These are phyloP conservation scores for Chaetodon auriga DNA, from an alignment of 2,113 vertebrate genomes.

Conservation along the genomic window DNA sequence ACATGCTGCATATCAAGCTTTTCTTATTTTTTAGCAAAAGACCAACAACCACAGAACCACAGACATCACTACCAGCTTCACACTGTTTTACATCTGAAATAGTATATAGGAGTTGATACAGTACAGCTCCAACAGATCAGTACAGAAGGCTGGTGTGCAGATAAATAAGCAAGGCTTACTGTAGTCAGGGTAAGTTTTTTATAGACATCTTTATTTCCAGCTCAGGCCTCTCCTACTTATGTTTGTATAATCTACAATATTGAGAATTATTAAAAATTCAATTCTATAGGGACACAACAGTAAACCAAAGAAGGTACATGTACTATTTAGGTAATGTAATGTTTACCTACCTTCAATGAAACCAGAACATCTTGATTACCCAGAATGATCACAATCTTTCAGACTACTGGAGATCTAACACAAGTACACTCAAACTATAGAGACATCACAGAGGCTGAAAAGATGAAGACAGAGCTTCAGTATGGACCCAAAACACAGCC, in stretches of 20 bases:
- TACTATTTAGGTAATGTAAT: background rate
- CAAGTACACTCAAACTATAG: background rate
- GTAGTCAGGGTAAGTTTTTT: background rate
- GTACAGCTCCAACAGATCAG: background rate
- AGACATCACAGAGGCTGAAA: background rate
- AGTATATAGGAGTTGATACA: background rate
- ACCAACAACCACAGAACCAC: background rate
- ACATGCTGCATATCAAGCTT: background rate
- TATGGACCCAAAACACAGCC: background rate
- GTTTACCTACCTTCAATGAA: background rate
- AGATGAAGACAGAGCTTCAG: background rate
- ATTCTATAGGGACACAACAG: background rate
- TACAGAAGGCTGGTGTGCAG: background rate
- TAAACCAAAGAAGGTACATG: background rate
- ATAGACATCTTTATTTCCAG: slow-evolving; percentile 16
- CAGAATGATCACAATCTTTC: background rate
- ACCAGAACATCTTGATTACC: background rate
- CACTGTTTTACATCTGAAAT: background rate
- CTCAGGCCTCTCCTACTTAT: background rate
- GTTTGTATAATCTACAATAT: background rate
- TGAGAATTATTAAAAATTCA: background rate
- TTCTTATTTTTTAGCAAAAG: background rate
- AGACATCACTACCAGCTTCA: background rate
- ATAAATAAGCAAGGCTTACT: background rate
- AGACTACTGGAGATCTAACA: background rate